These are phyloP conservation scores for Lycia hirtaria DNA, from an alignment of 2,888 invertebrate genomes.

Conservation along the genomic window DNA sequence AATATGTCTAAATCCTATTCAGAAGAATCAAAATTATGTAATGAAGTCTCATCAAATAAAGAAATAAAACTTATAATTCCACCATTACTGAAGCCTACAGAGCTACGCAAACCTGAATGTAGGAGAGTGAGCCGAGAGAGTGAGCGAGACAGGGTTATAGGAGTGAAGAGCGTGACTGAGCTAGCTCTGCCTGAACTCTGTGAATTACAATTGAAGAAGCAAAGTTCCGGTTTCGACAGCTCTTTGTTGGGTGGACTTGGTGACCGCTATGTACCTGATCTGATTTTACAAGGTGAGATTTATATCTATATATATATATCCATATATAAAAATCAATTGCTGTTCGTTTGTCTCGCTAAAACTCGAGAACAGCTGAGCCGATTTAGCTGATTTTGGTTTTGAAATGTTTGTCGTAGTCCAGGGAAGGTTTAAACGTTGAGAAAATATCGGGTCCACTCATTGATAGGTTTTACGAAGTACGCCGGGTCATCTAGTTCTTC, in stretches of 20 bases:
- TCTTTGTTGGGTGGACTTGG: constrained; percentile 87
- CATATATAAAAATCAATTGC: too few species aligned
- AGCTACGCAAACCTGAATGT: constrained; percentile 40
- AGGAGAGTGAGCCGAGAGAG: constrained; percentile 43
- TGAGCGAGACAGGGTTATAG: constrained; percentile 45
- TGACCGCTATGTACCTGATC: constrained; percentile 89
- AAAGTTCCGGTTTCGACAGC: constrained; percentile 81
- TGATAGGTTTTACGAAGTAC: too few species aligned
- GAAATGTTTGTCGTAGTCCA: too few species aligned
- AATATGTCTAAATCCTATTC: neutral
- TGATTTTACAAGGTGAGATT: constrained; percentile 89
- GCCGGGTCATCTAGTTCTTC: too few species aligned
- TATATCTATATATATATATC: neutral
- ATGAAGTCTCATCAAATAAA: neutral
- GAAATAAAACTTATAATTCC: constrained; percentile 7
- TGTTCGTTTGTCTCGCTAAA: too few species aligned
- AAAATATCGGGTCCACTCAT: too few species aligned
- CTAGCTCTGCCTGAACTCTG: constrained; percentile 81
- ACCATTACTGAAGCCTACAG: constrained; percentile 34
- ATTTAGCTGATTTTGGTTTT: too few species aligned
- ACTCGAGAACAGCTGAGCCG: neutral
- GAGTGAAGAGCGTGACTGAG: constrained; percentile 80
- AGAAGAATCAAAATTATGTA: too few species aligned
- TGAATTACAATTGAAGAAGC: constrained; percentile 25
- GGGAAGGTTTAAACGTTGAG: too few species aligned